Percentiles rank a stretch among this genome's conserved stretches.
These are phyloP conservation scores for Zoroaster sp. DNA, from an alignment of 53 echinoderm and acorn worm species.

Conservation along the genomic window DNA sequence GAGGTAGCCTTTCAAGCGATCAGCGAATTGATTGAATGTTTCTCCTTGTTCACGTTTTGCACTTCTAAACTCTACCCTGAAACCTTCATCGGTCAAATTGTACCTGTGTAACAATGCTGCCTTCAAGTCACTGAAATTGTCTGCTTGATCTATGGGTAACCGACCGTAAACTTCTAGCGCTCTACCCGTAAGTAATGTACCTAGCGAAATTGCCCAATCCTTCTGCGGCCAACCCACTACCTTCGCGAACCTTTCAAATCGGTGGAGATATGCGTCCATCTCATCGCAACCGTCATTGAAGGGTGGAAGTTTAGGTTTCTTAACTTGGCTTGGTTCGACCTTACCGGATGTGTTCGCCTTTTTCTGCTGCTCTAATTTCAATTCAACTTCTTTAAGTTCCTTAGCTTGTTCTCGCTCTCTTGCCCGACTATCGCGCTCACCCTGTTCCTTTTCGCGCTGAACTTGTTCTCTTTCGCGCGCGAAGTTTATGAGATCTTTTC, in stretches of 20 bases:
- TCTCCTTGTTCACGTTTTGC: background rate
- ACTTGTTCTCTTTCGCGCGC: background rate
- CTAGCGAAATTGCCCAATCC: background rate
- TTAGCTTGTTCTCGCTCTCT: background rate
- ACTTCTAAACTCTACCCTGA: background rate
- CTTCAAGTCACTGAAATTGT: background rate
- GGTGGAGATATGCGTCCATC: background rate
- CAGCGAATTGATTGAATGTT: background rate
- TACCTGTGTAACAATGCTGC: background rate
- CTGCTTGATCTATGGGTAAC: background rate
- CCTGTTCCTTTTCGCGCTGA: background rate
- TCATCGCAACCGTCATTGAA: background rate
- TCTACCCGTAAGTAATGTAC: background rate
- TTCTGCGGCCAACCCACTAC: background rate
- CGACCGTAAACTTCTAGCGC: background rate
- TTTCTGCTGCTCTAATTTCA: background rate
- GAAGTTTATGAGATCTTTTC: background rate
- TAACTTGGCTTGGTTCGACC: background rate
- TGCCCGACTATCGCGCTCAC: background rate
- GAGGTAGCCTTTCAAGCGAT: background rate
- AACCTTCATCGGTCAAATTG: slow-evolving; percentile 11
- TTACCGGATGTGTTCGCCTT: background rate
- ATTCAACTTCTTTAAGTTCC: background rate
- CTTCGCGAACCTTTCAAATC: background rate
- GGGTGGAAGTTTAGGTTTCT: background rate